These are phyloP conservation scores for Drosophila bipectinata DNA, from an alignment of 1,140 invertebrate species.

Conservation along the genomic window DNA sequence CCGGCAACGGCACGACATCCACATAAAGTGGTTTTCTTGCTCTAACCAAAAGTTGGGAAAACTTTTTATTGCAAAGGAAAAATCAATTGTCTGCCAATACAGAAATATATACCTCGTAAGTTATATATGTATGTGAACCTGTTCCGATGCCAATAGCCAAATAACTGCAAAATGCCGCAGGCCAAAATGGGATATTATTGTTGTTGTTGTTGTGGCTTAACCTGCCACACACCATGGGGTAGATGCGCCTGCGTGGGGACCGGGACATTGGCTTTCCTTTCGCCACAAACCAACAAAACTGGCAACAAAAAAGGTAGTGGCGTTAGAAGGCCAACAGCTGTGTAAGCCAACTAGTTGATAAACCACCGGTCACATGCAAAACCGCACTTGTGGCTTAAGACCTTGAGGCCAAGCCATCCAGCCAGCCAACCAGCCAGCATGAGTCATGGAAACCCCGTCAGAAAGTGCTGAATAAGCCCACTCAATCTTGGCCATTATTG, in stretches of 20 bases:
- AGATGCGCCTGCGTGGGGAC: conserved; percentile 50
- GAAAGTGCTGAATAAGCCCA: conserved; percentile 44
- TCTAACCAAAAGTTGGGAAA: conserved; percentile 59
- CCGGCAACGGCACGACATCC: conserved; percentile 58
- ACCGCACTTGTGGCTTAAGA: conserved; percentile 43
- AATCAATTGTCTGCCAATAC: conserved; percentile 73
- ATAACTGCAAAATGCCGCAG: conserved; percentile 70
- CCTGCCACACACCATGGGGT: conserved; percentile 33
- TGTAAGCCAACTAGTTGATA: conserved; percentile 25
- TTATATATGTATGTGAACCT: conserved; percentile 57
- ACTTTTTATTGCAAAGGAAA: conserved; percentile 64
- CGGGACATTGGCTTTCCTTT: conserved; percentile 60
- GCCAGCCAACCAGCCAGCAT: neutral
- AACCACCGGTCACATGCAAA: conserved; percentile 65
- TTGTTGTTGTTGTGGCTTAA: conserved; percentile 26
- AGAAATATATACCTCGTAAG: neutral
- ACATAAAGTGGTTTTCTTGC: conserved; percentile 65
- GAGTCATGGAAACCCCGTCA: neutral
- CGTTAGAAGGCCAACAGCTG: conserved; percentile 31
- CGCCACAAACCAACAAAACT: conserved; percentile 3
- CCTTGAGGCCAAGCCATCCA: conserved; percentile 33
- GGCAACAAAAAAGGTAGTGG: neutral
- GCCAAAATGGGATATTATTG: conserved; percentile 17
- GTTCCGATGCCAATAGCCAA: conserved; percentile 54
- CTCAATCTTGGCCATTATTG: conserved; percentile 39